Conservation (phyloP, 1,140 invertebrate species). For the Idris sp. region DNA sequence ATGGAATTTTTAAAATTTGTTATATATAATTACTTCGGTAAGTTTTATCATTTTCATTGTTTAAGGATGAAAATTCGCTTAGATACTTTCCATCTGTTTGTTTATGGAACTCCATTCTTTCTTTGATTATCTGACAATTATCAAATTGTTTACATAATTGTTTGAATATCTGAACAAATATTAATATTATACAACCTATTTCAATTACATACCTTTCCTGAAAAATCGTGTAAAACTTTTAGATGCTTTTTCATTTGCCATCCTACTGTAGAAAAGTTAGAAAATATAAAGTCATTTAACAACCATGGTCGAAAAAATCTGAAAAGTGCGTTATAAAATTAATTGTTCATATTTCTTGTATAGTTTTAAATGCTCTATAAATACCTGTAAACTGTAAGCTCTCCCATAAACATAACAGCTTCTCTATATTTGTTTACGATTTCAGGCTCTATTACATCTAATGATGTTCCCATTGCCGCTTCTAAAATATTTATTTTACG, state of each 20-base stretch:
- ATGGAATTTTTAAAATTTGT: too few relatives aligned
- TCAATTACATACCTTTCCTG: not conserved
- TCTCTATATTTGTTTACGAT: constrained; percentile 69
- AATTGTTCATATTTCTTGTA: not conserved
- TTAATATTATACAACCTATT: too few relatives aligned
- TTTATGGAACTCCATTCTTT: constrained; percentile 47
- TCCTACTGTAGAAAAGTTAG: not conserved
- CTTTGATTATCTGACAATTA: constrained; percentile 43
- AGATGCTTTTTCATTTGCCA: not conserved
- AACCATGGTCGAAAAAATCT: not conserved
- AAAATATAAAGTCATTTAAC: not conserved
- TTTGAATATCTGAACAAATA: too few relatives aligned
- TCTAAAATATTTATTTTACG: constrained; percentile 69
- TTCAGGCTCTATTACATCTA: constrained; percentile 78
- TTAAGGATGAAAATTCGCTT: constrained; percentile 12
- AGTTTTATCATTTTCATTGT: not conserved
- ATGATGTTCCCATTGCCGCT: constrained; percentile 82
- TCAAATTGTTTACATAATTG: too few relatives aligned
- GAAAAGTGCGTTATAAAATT: not conserved
- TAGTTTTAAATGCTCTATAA: not conserved
- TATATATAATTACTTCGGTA: constrained; percentile 2
- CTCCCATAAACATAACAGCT: constrained; percentile 80
- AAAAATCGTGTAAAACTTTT: not conserved
- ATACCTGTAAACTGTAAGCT: constrained; percentile 71
- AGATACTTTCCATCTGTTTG: constrained; percentile 31